Evolutionary conservation across 2,113 vertebrate genomes (phyloP).

Genomic region (Cochlearius cochlearius): DNA sequence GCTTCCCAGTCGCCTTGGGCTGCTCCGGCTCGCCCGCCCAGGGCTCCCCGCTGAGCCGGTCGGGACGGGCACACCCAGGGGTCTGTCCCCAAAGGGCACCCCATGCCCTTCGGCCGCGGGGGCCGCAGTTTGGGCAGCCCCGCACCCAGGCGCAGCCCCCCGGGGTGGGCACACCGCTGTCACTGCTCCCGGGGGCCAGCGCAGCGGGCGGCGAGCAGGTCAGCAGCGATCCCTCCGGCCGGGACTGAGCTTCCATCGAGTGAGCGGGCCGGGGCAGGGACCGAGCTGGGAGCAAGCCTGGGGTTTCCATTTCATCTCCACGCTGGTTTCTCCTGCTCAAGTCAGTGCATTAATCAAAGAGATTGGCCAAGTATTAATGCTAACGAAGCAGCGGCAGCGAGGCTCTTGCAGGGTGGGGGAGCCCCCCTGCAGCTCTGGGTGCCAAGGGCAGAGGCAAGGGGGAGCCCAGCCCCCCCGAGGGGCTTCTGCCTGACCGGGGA

Average conservation of each 20-base stretch:
- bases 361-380: not conserved
- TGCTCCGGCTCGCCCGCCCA: not conserved
- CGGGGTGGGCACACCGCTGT: accelerated
- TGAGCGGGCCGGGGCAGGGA: slow-evolving; percentile 41
- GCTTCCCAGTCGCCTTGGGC: accelerated
- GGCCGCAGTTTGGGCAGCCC: not conserved
- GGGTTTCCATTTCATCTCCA: not conserved
- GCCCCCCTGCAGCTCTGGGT: not conserved
- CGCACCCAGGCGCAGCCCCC: accelerated
- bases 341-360: not conserved
- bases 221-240: slow-evolving; percentile 75
- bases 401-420: not conserved
- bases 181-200: not conserved
- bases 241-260: slow-evolving; percentile 80
- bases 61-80: not conserved
- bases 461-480: not conserved
- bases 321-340: not conserved
- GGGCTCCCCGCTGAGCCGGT: not conserved
- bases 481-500: not conserved
- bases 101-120: accelerated
- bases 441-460: not conserved
- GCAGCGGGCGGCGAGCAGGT: slow-evolving; percentile 73
- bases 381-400: not conserved
- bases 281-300: not conserved
- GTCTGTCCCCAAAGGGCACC: not conserved